These are phyloP conservation scores for Gymnoscelis rufifasciata DNA, from an alignment of 2,888 invertebrate genomes.

Conservation along the genomic window DNA sequence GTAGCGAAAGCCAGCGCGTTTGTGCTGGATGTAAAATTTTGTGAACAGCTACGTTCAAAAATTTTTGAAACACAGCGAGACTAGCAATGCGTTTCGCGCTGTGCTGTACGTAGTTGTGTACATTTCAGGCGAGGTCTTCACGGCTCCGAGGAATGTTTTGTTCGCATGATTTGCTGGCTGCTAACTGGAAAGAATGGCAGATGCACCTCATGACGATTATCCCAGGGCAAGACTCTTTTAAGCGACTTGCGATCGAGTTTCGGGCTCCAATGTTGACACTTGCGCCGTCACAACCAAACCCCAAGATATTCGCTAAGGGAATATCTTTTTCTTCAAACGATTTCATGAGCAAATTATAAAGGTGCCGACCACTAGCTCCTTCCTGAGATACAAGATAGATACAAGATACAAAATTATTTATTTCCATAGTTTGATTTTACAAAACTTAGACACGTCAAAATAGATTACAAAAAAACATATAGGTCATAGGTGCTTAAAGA, in stretches of 20 bases:
- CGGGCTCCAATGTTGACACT: conserved; percentile 7
- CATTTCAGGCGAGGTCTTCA: conserved; percentile 8
- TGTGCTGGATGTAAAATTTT: conserved; percentile 11
- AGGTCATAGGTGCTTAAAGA: too few relatives aligned
- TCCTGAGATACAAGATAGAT: too few relatives aligned
- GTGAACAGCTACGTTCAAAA: background rate
- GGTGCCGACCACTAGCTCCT: too few relatives aligned
- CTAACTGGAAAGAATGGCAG: conserved; percentile 4
- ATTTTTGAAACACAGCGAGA: conserved; percentile 1
- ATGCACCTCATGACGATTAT: conserved; percentile 10
- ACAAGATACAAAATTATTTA: too few relatives aligned
- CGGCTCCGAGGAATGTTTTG: conserved; percentile 5
- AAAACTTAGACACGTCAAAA: too few relatives aligned
- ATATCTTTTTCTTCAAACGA: too few relatives aligned
- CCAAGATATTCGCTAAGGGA: conserved; percentile 6
- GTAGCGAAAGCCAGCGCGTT: conserved; percentile 10
- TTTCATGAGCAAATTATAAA: too few relatives aligned
- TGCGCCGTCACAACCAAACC: conserved; percentile 6
- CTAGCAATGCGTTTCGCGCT: conserved; percentile 2
- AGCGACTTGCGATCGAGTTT: conserved; percentile 3
- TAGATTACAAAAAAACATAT: too few relatives aligned
- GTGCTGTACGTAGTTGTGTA: conserved; percentile 6
- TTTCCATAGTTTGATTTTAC: too few relatives aligned
- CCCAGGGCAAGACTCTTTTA: too few relatives aligned
- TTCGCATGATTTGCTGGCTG: conserved; percentile 8